These are phyloP conservation scores for Lampropteryx suffumata DNA, from an alignment of 2,888 invertebrate species.

Conservation along the genomic window DNA sequence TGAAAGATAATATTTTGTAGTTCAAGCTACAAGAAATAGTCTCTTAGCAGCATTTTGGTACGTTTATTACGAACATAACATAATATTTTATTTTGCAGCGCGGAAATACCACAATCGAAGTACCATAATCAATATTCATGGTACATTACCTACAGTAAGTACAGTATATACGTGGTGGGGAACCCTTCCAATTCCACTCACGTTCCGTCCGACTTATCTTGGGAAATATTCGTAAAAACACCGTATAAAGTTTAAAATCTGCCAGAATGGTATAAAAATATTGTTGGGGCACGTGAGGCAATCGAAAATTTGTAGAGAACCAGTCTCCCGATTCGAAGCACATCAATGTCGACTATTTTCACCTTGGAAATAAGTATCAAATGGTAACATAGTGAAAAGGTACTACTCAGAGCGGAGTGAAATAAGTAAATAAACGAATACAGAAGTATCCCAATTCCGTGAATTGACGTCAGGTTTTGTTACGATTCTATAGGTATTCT, in stretches of 20 bases:
- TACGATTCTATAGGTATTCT: no score
- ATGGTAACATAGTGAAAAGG: no score
- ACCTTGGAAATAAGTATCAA: no score
- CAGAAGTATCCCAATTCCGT: no score
- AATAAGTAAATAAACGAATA: no score
- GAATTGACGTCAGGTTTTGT: no score
- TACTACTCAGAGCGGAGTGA: no score
- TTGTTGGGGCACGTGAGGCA: conserved; percentile 20
- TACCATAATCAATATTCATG: conserved; percentile 8
- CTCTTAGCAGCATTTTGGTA: no score
- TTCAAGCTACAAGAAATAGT: no score
- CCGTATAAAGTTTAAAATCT: conserved; percentile 17
- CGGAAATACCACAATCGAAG: background rate
- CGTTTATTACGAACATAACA: background rate
- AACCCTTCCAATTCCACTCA: conserved; percentile 42
- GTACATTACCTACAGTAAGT: background rate
- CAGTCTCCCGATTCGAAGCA: background rate
- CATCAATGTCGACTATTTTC: background rate
- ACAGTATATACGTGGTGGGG: background rate
- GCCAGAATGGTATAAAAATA: conserved; percentile 20
- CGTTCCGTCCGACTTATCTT: conserved; percentile 46
- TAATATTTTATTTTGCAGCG: background rate
- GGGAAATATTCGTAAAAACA: conserved; percentile 41
- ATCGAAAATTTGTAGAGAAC: conserved; percentile 11
- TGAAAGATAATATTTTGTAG: no score